These are phyloP conservation scores for Brachylomia viminalis DNA, from an alignment of 2,888 invertebrate genomes.

Conservation along the genomic window DNA sequence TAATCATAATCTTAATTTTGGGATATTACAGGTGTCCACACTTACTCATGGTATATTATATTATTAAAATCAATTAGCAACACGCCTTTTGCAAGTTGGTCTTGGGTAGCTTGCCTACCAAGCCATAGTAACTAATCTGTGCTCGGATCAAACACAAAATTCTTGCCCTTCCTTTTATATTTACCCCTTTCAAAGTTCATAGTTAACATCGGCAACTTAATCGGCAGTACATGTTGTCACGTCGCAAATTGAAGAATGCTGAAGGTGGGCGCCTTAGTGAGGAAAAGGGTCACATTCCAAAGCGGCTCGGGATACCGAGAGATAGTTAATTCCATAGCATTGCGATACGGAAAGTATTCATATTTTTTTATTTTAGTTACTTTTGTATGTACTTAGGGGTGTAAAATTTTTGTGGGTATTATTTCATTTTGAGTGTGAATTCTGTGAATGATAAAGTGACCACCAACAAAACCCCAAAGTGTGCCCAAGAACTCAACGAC, in stretches of 20 bases:
- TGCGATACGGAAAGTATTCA: conserved; percentile 50
- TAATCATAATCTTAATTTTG: too few species aligned
- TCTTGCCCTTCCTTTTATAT: conserved; percentile 43
- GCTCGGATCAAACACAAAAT: conserved; percentile 34
- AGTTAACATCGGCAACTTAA: conserved; percentile 57
- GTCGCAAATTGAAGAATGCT: conserved; percentile 66
- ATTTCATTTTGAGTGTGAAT: too few species aligned
- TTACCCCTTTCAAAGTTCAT: conserved; percentile 41
- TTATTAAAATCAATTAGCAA: too few species aligned
- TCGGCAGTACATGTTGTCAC: conserved; percentile 58
- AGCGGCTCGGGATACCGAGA: conserved; percentile 32
- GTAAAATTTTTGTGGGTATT: too few species aligned
- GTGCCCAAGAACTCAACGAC: too few species aligned
- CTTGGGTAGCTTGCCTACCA: too few species aligned
- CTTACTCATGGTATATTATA: too few species aligned
- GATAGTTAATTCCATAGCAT: conserved; percentile 61
- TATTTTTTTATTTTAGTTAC: too few species aligned
- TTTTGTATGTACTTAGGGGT: too few species aligned
- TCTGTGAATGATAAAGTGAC: too few species aligned
- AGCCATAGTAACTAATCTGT: conserved; percentile 8
- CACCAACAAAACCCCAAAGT: too few species aligned
- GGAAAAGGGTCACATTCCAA: conserved; percentile 66
- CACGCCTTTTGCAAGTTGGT: not conserved
- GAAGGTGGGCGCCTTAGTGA: conserved; percentile 55
- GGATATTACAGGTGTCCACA: too few species aligned